Percentiles rank a stretch among this genome's conserved stretches.
Conservation (phyloP, 1,140 invertebrate species). For the Nasonia longicornis region DNA sequence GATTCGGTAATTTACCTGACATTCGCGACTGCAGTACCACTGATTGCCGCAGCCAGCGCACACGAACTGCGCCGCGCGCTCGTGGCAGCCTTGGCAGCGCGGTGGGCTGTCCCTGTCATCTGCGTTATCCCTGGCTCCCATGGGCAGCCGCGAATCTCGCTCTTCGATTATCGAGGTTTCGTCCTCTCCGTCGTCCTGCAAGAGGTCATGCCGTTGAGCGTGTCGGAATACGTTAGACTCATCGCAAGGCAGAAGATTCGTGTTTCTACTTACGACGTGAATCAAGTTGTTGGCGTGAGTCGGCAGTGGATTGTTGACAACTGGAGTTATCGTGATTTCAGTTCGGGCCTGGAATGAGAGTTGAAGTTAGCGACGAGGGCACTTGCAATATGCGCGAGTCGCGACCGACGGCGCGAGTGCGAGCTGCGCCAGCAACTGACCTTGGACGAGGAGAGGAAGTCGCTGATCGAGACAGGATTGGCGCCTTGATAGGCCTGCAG, state of each 20-base stretch:
- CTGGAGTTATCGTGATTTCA: constrained; percentile 73
- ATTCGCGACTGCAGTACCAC: constrained; percentile 91
- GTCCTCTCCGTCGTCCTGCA: constrained; percentile 72
- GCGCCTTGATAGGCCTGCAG: constrained; percentile 63
- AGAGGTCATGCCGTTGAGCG: not conserved
- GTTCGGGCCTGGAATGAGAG: constrained; percentile 63
- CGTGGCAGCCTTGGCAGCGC: constrained; percentile 83
- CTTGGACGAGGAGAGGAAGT: constrained; percentile 75
- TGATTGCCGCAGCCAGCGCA: constrained; percentile 89
- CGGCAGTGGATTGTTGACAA: constrained; percentile 62
- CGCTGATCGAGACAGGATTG: constrained; percentile 71
- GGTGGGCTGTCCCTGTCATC: constrained; percentile 65
- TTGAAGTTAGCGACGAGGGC: not conserved
- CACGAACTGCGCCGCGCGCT: constrained; percentile 83
- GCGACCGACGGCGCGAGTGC: too few relatives aligned
- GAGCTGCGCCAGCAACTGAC: constrained; percentile 53
- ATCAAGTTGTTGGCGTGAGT: constrained; percentile 62
- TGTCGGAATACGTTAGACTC: not conserved
- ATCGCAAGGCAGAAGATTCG: not conserved
- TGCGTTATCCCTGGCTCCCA: constrained; percentile 58
- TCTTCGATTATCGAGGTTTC: constrained; percentile 77
- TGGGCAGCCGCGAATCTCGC: constrained; percentile 64
- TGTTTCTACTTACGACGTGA: constrained; percentile 59
- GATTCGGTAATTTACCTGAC: constrained; percentile 75
- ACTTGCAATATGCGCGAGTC: too few relatives aligned